Conservation (phyloP, 2,797 vertebrate genomes). For the Lophura swinhoii region DNA sequence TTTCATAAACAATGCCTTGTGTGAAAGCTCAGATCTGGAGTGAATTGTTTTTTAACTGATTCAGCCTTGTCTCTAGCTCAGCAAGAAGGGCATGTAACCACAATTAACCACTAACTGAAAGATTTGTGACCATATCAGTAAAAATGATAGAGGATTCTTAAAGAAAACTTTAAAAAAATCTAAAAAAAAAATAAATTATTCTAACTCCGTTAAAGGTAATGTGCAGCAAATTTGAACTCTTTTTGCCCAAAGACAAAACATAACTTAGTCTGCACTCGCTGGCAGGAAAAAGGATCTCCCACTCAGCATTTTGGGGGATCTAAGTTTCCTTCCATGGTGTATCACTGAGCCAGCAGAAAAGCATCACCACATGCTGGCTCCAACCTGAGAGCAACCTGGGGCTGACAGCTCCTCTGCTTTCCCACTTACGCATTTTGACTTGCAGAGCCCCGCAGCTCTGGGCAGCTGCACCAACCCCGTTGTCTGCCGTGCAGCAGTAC, state of each 20-base stretch:
- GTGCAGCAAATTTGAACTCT: background rate
- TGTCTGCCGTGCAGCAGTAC: conserved; percentile 92
- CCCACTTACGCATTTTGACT: conserved; percentile 96
- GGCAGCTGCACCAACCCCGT: conserved; percentile 87
- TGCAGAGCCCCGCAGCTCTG: conserved; percentile 97
- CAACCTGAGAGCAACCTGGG: fast-evolving
- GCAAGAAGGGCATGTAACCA: background rate
- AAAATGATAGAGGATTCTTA: background rate
- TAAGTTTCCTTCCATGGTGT: background rate
- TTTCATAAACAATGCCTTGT: background rate
- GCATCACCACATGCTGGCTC: background rate
- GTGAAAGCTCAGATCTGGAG: background rate
- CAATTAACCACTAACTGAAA: background rate
- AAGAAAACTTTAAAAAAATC: background rate
- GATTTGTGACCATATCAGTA: background rate
- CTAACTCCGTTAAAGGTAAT: background rate
- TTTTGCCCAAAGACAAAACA: background rate
- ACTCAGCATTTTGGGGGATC: background rate
- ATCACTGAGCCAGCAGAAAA: background rate
- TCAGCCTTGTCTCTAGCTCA: background rate
- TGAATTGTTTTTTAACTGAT: background rate
- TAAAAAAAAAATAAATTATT: no score
- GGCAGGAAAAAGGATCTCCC: background rate
- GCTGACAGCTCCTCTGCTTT: background rate
- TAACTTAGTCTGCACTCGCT: background rate